These are phyloP conservation scores for Epinephelus fuscoguttatus DNA, from an alignment of 2,113 vertebrate genomes.

Conservation along the genomic window DNA sequence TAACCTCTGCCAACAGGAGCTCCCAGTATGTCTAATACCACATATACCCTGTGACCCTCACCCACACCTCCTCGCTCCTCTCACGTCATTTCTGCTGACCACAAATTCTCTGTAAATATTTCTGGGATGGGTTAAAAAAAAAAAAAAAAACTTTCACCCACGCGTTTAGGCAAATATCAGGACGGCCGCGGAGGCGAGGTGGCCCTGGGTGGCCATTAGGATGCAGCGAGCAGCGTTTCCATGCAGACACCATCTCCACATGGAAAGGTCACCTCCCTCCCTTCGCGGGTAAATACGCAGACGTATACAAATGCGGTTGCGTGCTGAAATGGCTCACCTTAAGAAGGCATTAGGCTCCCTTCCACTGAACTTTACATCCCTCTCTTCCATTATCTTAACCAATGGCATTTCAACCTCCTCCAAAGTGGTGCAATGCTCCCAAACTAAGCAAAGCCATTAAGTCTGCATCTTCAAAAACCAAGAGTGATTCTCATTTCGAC, in stretches of 20 bases:
- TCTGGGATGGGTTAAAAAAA: slow-evolving; percentile 62
- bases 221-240: slow-evolving; percentile 82
- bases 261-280: slow-evolving; percentile 87
- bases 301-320: slow-evolving; percentile 84
- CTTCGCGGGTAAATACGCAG: slow-evolving; percentile 85
- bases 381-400: slow-evolving; percentile 77
- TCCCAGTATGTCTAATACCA: background rate
- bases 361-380: slow-evolving; percentile 80
- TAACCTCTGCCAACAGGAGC: slow-evolving; percentile 16
- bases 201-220: slow-evolving; percentile 87
- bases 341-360: slow-evolving; percentile 84
- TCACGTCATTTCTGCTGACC: slow-evolving; percentile 63
- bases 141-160: slow-evolving; percentile 66
- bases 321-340: slow-evolving; percentile 85
- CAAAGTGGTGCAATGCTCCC: slow-evolving; percentile 60
- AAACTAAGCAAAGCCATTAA: slow-evolving; percentile 56
- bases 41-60: background rate
- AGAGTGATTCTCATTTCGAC: slow-evolving; percentile 32
- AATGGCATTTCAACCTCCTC: slow-evolving; percentile 77
- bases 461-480: slow-evolving; percentile 32
- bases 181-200: slow-evolving; percentile 74
- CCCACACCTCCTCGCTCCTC: background rate
- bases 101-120: slow-evolving; percentile 78
- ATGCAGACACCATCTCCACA: slow-evolving; percentile 85
- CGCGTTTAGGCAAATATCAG: slow-evolving; percentile 88